Conservation (phyloP, 37 sponge, comb jelly and placozoan genomes). For the Hormiphora californensis region DNA sequence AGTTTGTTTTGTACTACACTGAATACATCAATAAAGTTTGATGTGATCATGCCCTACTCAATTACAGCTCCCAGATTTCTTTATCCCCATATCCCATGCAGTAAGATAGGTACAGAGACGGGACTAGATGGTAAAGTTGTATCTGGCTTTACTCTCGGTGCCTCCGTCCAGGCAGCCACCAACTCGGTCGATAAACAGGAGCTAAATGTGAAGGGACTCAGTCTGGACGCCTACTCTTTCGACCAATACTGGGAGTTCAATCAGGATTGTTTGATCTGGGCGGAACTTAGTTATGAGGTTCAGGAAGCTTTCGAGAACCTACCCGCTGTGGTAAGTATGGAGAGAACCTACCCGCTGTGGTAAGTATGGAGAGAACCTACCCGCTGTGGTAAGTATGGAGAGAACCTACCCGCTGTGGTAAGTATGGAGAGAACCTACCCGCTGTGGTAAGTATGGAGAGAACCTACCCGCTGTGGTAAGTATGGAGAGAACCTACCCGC, state of each 20-base stretch:
- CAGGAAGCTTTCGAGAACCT: background rate
- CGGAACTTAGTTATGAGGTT: background rate
- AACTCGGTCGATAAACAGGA: background rate
- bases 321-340: background rate
- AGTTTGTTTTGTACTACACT: no score
- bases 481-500: no score
- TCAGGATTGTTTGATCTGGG: background rate
- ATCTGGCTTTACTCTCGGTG: background rate
- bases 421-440: no score
- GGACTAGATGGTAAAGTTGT: background rate
- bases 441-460: no score
- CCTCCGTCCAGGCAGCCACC: background rate
- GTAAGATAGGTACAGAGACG: background rate
- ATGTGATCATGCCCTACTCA: no score
- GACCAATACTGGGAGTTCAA: background rate
- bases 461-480: no score
- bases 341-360: no score
- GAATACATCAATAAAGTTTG: no score
- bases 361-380: no score
- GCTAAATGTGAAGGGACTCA: slow-evolving; percentile 9
- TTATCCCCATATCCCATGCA: background rate
- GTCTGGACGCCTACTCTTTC: slow-evolving; percentile 29
- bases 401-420: no score
- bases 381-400: no score
- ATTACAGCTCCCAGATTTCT: background rate